These are phyloP conservation scores for Apteryx mantelli DNA, from an alignment of 2,113 vertebrate species.

Conservation along the genomic window DNA sequence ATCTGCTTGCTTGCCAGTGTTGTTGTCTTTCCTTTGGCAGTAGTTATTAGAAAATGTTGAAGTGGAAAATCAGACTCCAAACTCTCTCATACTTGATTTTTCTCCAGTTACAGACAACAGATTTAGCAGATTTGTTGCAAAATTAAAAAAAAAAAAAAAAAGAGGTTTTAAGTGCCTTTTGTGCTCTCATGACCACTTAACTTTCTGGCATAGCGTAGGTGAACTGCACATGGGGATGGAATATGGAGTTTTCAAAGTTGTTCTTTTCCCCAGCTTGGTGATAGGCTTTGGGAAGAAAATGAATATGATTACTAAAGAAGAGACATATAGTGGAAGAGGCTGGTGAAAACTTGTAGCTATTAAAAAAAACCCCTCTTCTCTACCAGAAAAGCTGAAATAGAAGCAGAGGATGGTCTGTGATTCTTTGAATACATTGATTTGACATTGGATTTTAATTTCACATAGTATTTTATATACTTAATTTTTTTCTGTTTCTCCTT, in stretches of 20 bases:
- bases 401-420: not conserved
- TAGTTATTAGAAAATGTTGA: not conserved
- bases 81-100: not conserved
- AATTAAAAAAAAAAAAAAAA: not conserved
- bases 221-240: not conserved
- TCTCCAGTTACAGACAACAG: not conserved
- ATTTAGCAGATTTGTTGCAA: not conserved
- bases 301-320: not conserved
- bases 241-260: not conserved
- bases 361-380: not conserved
- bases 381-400: not conserved
- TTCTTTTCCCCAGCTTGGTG: not conserved
- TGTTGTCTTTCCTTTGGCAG: rapidly evolving
- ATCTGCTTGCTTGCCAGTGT: not conserved
- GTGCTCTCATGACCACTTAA: not conserved
- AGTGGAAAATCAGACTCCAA: not conserved
- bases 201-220: not conserved
- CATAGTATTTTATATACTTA: not conserved
- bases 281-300: not conserved
- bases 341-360: not conserved
- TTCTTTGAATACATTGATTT: not conserved
- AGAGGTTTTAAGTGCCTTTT: not conserved
- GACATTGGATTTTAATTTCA: not conserved
- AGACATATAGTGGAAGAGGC: not conserved
- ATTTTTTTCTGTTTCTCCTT: not conserved